Base-by-base conservation (phyloP, 1,140 invertebrate species). In the Lepidurus arcticus region DNA sequence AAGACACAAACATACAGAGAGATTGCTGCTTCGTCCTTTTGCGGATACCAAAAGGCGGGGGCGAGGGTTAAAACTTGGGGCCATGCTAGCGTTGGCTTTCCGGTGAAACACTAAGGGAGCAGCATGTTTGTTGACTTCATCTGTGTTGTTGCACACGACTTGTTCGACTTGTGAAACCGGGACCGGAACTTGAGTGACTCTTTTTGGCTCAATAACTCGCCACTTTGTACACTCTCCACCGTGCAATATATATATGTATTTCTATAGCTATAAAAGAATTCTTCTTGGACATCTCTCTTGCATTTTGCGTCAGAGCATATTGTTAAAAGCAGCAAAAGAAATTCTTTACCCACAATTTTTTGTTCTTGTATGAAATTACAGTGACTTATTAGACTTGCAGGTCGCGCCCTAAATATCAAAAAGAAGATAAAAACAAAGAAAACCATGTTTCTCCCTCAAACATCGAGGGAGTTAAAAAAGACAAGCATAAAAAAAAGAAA, bases 131-230 rank as follows among this genome's bases (percentile, higher is more conserved):
- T 65, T 65, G 53, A 65, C 53, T 65, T 65, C 53, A 65, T 7
- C 21, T 65, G 53, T 65, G 16, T 65, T 65, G 53, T 34, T 34
- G 34, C 34, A 34, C 53, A 65, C 53, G 53, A 65, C 53, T 65
- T 65, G 53, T 65, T 65, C 53, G 53, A 65, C 53, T 65, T 65
- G 53, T 47, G 21, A 7, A 65, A 65, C 53, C 16, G 21, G 21
- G 53, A 65, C 53, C 53, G 53, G 53, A 65, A 65, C 53, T 21
- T 65, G 53, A 16, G 53, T 21, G 53, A 65, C 53, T 65, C 53
- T 65, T 65, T 13, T 65, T 65, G 53, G 53, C 53, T 65, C 53
- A 65, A 65, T 65, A 65, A 65, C 53, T 65, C 53, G 6, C 53
- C n/a, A 65, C 53, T 65, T 65, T 21, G 21, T 65, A 21, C 16